Percentiles rank a stretch among this genome's conserved stretches.
These are phyloP conservation scores for Apostichopus californicus DNA, from an alignment of 35 echinoderm and acorn worm species.

Conservation along the genomic window DNA sequence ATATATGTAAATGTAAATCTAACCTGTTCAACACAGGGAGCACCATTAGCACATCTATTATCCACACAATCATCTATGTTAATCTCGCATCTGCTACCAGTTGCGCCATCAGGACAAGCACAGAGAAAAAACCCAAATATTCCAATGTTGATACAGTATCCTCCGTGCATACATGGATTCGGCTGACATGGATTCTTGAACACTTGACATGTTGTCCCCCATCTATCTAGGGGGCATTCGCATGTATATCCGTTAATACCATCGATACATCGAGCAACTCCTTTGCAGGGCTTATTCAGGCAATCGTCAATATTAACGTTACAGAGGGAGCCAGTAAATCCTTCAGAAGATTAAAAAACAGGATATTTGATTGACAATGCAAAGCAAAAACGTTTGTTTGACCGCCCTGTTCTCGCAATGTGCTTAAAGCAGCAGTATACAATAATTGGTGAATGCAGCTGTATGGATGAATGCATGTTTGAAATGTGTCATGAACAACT, in stretches of 20 bases:
- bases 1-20: too few species aligned
- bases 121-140: neutral
- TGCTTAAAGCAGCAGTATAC: too few species aligned
- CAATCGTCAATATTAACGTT: neutral
- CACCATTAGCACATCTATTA: neutral
- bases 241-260: neutral
- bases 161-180: neutral
- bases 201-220: neutral
- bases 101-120: neutral
- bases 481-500: too few species aligned
- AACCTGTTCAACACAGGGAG: neutral
- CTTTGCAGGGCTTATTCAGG: neutral
- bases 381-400: neutral
- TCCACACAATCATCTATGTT: neutral
- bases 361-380: neutral
- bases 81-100: neutral
- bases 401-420: too few species aligned
- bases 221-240: neutral
- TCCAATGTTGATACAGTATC: neutral
- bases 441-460: too few species aligned
- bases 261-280: neutral
- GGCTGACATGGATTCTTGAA: neutral
- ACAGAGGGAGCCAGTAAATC: neutral
- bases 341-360: neutral
- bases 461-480: too few species aligned